phyloP scores from a whole-genome alignment of 2,888 invertebrate species.

The Dysmachus trigonus region DNA sequence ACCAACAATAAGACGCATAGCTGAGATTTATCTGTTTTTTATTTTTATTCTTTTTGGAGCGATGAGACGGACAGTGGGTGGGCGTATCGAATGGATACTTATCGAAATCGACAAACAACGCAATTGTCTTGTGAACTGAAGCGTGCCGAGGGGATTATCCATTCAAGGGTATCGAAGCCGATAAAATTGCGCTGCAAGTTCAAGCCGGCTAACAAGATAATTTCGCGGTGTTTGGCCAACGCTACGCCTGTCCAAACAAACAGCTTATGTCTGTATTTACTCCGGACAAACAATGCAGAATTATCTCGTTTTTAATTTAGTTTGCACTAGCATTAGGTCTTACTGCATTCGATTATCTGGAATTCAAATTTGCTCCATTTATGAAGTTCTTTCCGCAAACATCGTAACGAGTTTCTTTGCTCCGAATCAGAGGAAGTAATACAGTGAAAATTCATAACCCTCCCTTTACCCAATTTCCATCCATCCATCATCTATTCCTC shows the following conservation, averaged over 20 bases:
- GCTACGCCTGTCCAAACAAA: not conserved
- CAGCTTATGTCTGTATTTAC: not conserved
- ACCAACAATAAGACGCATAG: not conserved
- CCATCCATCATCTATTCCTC: not conserved
- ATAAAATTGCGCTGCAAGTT: not conserved
- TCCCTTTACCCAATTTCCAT: too few species aligned
- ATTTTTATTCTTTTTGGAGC: not conserved
- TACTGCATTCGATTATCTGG: not conserved
- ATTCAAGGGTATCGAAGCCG: not conserved
- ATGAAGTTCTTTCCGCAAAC: not conserved
- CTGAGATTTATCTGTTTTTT: not conserved
- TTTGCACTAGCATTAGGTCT: not conserved
- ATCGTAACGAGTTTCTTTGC: not conserved
- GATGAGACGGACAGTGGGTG: not conserved
- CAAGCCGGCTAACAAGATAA: not conserved
- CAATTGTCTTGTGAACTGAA: slow-evolving; percentile 32
- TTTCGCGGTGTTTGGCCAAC: not conserved
- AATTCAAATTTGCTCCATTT: not conserved
- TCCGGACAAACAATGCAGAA: not conserved
- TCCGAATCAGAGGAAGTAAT: not conserved
- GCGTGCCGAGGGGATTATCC: not conserved
- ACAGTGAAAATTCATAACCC: not conserved
- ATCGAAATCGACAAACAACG: not conserved
- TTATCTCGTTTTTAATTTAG: not conserved
- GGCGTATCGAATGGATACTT: not conserved